Evolutionary conservation across 2,797 vertebrate species (phyloP), one percentile per base, ranked within the genome.

Genomic region (Anas acuta): DNA sequence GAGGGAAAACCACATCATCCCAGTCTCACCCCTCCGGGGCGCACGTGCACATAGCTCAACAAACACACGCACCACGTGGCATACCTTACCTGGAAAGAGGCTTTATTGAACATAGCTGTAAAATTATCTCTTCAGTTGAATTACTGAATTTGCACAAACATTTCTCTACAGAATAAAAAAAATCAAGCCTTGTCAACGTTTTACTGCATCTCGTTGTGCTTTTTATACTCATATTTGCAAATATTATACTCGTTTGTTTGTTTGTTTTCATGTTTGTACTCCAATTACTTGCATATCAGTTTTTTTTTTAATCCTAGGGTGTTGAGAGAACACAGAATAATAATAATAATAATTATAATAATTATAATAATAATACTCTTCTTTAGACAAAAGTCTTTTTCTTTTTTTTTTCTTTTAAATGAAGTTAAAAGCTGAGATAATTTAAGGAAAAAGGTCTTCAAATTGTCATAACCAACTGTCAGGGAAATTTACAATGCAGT

Each of bases 381-480:
- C 96, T 96, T 98, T 97, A 98, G 98, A 97, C 96, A 98, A 97
- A 98, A 98, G 97, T 98, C 95, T 96, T 96, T 96, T 96, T 96
- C 96, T 95, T 35, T 95, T 41, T 97, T 96, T 95, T 96, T 96
- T 79, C 47, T 51, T 95, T 97, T 96, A 97, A 98, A 98, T 97
- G 97, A 98, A 98, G 97, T 98, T 98, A 98, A 98, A 98, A 99
- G 98, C 97, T 98, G 97, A 98, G 97, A 98, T 98, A 98, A 98
- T 98, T 98, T 98, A 98, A 97, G 97, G 97, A 97, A 98, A 98
- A 99, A 97, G 93, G 97, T 98, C 97, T 98, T 98, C 98, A 98
- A 99, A 99, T 98, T 98, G 98, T 97, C 98, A 98, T 98, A 99
- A 98, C 98, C 98, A 99, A 99, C 98, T 97, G 98, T 98, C 98